A percentile compares a stretch with the other conserved stretches of the same genome.
phyloP scores from a whole-genome alignment of 2,888 invertebrate genomes.

The Phyto melanocephala region DNA sequence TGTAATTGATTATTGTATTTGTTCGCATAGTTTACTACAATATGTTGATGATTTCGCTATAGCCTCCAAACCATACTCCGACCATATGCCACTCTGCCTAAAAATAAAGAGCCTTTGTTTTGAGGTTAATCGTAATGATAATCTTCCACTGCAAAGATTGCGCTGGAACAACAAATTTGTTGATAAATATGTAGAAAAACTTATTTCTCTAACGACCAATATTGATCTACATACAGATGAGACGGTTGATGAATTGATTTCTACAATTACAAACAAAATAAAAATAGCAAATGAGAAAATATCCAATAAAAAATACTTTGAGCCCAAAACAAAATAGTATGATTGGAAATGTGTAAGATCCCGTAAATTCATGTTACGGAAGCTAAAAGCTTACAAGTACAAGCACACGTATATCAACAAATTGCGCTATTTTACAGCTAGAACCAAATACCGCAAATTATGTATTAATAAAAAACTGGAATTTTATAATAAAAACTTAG shows the following conservation, averaged over 20 bases:
- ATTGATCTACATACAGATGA: background rate
- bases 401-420: background rate
- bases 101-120: background rate
- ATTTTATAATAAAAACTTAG: background rate
- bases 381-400: background rate
- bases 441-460: background rate
- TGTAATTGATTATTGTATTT: slow-evolving; percentile 13
- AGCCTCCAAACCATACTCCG: background rate
- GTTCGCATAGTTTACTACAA: background rate
- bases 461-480: background rate
- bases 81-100: slow-evolving; percentile 5
- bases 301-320: background rate
- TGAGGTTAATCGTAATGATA: background rate
- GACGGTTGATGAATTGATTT: background rate
- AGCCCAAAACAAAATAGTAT: background rate
- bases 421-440: background rate
- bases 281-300: background rate
- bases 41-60: background rate
- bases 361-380: background rate
- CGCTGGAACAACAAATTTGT: background rate
- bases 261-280: background rate
- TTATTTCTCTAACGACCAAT: background rate
- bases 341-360: background rate
- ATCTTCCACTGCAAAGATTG: background rate
- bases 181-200: background rate